Percentiles rank a stretch among this genome's conserved stretches.
Evolutionary conservation across 2,797 vertebrate species (phyloP).

Genomic region (Rhabdomys pumilio): DNA sequence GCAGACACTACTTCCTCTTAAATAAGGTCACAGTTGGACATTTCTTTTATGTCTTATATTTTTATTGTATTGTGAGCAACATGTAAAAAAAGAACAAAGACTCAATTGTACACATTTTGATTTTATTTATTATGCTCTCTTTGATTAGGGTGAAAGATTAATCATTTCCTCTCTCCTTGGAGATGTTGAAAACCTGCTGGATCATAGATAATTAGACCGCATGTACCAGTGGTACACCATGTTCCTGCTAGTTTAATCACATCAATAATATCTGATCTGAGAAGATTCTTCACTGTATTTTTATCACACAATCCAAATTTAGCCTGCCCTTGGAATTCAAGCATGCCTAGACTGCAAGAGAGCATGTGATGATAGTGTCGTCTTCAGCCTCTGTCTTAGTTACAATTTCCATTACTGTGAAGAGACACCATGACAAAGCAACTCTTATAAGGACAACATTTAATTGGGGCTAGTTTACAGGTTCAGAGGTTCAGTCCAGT

Average conservation of each 20-base stretch:
- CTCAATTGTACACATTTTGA: not conserved
- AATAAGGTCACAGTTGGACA: not conserved
- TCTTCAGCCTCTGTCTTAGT: not conserved
- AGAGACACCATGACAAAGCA: not conserved
- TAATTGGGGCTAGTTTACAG: not conserved
- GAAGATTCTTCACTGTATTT: not conserved
- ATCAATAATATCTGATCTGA: not conserved
- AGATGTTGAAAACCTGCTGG: not conserved
- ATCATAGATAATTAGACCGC: not conserved
- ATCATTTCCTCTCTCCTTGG: not conserved
- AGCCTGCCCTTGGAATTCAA: not conserved
- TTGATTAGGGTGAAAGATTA: not conserved
- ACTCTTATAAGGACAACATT: not conserved
- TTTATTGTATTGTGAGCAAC: not conserved
- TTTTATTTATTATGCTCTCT: not conserved
- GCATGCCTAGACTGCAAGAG: not conserved
- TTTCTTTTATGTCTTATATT: not conserved
- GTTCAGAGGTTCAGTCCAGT: not conserved
- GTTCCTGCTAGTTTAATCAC: not conserved
- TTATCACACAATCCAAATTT: constrained; percentile 25
- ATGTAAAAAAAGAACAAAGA: not conserved
- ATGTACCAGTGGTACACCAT: not conserved
- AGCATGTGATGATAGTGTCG: not conserved
- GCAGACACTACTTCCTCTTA: not conserved
- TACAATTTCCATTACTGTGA: not conserved